phyloP scores from a whole-genome alignment of 2,113 vertebrate genomes.

The Formicarius rufipectus region DNA sequence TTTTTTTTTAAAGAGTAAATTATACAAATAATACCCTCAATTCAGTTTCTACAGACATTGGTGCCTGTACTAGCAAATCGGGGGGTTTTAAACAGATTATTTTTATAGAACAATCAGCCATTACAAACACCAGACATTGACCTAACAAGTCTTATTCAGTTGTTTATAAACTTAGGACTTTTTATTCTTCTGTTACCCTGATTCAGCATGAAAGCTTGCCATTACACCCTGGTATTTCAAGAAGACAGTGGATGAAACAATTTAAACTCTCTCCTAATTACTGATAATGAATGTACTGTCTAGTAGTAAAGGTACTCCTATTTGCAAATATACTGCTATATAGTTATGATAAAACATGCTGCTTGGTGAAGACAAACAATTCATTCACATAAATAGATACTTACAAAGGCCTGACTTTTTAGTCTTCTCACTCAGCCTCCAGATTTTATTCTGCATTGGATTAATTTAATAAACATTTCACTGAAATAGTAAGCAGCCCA shows the following conservation, averaged over 20 bases:
- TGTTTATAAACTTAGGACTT: background rate
- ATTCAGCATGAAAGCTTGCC: background rate
- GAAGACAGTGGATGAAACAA: background rate
- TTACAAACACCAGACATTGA: background rate
- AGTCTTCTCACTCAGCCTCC: background rate
- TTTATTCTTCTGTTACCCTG: background rate
- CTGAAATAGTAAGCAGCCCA: background rate
- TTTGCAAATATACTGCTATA: background rate
- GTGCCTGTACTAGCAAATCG: accelerated
- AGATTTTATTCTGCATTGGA: background rate
- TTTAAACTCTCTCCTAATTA: background rate
- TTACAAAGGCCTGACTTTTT: background rate
- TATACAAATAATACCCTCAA: background rate
- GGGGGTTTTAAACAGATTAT: background rate
- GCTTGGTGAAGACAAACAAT: background rate
- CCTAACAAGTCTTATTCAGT: background rate
- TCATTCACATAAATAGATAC: background rate
- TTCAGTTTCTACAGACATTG: background rate
- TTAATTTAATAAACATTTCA: background rate
- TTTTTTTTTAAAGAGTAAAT: background rate
- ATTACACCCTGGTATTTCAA: background rate
- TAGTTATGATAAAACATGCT: background rate
- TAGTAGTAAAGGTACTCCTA: background rate
- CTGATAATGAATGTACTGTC: background rate
- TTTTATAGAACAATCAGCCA: background rate